Evolutionary conservation across 2,113 vertebrate species (phyloP).

Genomic region (Eretmochelys imbricata): DNA sequence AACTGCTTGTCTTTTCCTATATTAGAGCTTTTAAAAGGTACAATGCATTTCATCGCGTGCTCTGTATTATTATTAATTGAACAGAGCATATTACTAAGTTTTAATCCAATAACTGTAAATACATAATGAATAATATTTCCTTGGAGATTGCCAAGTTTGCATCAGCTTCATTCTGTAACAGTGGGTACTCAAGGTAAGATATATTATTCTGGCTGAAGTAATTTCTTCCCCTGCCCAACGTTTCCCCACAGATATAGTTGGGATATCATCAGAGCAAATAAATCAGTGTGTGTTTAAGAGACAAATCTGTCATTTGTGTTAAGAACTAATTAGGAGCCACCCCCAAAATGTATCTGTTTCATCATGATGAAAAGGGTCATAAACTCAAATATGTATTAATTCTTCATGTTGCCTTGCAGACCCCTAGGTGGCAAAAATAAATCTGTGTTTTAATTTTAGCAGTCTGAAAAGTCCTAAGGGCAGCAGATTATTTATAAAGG

Average conservation of each 20-base stretch:
- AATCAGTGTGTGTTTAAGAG: background rate
- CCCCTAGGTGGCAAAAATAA: constrained; percentile 29
- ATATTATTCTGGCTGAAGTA: background rate
- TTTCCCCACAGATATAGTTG: constrained; percentile 21
- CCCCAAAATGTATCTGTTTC: constrained; percentile 44
- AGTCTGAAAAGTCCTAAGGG: constrained; percentile 30
- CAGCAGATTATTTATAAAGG: constrained; percentile 57
- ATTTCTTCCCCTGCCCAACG: background rate
- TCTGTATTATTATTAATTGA: constrained; percentile 83
- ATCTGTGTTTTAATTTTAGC: constrained; percentile 59
- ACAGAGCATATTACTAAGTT: constrained; percentile 76
- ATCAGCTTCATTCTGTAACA: constrained; percentile 35
- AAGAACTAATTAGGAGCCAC: constrained; percentile 42
- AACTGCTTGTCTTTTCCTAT: constrained; percentile 84
- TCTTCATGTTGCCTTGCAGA: constrained; percentile 11
- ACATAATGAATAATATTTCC: constrained; percentile 78
- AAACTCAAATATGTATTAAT: background rate
- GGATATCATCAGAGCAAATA: background rate
- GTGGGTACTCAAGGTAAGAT: constrained; percentile 24
- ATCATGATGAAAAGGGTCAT: constrained; percentile 11
- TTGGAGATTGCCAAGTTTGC: constrained; percentile 55
- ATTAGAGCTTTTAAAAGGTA: constrained; percentile 80
- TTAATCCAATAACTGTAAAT: constrained; percentile 81
- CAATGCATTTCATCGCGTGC: constrained; percentile 75
- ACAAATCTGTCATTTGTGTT: constrained; percentile 36